These are phyloP conservation scores for Eulemur rufifrons DNA, from an alignment of 2,113 vertebrate genomes.

Conservation along the genomic window DNA sequence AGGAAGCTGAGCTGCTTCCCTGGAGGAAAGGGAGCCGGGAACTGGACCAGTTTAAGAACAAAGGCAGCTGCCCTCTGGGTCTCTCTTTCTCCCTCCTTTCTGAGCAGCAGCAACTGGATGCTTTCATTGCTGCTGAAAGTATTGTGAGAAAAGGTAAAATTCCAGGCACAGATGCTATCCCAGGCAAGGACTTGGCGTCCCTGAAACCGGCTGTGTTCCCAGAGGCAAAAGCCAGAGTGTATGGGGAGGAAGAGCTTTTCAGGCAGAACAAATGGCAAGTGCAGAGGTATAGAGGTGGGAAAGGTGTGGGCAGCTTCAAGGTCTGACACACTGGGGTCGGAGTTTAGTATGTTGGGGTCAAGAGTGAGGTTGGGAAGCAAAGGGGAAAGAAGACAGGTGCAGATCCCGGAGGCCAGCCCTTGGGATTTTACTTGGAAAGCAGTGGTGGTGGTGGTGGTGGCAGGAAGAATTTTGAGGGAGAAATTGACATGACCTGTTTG, in stretches of 20 bases:
- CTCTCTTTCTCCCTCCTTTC: neutral
- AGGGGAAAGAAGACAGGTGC: neutral
- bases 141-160: neutral
- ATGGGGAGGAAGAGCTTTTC: neutral
- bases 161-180: neutral
- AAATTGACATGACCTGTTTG: neutral
- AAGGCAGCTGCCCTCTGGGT: neutral
- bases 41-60: neutral
- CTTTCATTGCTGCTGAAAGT: neutral
- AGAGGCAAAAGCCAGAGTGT: neutral
- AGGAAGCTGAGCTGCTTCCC: neutral
- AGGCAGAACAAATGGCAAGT: neutral
- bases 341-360: neutral
- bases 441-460: too few species aligned
- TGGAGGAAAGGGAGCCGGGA: neutral
- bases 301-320: neutral
- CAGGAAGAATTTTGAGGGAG: neutral
- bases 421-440: neutral
- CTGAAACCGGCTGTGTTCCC: neutral
- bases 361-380: neutral
- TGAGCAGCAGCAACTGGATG: neutral
- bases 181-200: neutral
- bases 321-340: neutral
- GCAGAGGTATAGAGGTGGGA: neutral
- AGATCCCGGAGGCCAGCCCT: rapidly evolving